Evolutionary conservation across 2,797 vertebrate genomes (phyloP).

Genomic region (Cynodonichthys magdalenae): DNA sequence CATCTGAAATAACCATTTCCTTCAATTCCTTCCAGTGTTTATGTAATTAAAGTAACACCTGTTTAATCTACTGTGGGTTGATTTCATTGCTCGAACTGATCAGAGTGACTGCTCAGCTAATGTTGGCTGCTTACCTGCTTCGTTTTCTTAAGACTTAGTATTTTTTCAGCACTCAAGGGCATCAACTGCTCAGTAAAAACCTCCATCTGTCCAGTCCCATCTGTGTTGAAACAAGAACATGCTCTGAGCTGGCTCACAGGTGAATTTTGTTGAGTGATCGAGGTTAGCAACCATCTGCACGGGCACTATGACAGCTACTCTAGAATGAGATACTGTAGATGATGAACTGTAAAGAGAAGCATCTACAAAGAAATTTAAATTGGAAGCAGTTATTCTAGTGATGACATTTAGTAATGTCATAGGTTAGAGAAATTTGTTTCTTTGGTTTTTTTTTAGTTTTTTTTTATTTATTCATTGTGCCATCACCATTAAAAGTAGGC

Average conservation of each 20-base stretch:
- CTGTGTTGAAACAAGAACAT: slow-evolving; percentile 58
- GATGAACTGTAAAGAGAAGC: background rate
- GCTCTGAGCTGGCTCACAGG: slow-evolving; percentile 47
- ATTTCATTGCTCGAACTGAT: slow-evolving; percentile 7
- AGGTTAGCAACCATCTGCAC: slow-evolving; percentile 60
- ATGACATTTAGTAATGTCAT: too few relatives aligned
- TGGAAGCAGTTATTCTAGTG: too few relatives aligned
- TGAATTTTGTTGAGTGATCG: slow-evolving; percentile 57
- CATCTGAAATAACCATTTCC: too few relatives aligned
- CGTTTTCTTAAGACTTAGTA: slow-evolving; percentile 29
- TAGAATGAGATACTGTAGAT: slow-evolving; percentile 6
- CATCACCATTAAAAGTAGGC: too few relatives aligned
- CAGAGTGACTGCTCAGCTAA: slow-evolving; percentile 21
- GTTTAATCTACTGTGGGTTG: background rate
- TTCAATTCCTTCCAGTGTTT: background rate
- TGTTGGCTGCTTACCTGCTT: slow-evolving; percentile 32
- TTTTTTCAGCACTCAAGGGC: slow-evolving; percentile 55
- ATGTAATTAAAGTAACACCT: background rate
- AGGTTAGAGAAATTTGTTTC: too few relatives aligned
- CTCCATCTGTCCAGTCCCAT: slow-evolving; percentile 74
- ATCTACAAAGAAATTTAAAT: background rate
- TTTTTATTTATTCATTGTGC: too few relatives aligned
- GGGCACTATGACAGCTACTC: slow-evolving; percentile 11
- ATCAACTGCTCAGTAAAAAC: slow-evolving; percentile 57
- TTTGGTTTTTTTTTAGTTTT: too few relatives aligned